Base-by-base conservation (phyloP, 64 coral and sea anemone species). In the Anthopleura sola region DNA sequence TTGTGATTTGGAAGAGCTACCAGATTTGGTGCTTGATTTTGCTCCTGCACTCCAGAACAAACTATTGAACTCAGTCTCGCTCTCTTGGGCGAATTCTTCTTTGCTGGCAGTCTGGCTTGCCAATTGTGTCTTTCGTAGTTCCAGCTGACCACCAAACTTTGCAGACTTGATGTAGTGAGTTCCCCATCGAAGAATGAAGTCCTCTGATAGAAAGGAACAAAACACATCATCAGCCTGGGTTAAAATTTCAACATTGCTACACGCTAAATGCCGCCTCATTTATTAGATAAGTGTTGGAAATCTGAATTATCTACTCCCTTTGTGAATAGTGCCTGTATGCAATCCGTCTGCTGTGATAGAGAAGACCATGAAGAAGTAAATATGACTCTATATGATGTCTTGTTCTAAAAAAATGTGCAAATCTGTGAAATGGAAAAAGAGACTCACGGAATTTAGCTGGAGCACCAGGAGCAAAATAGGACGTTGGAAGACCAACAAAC, bases 111-210 rank as follows among this genome's bases (percentile, higher is more conserved):
- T 56, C 18, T 1, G 10, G 28, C 37, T 77, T 39, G 74, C 74
- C n/a, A 39, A 39, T 36, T 39, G 31, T 33, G 29, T 77, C 37
- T 77, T 77, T n/a, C 74, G 29, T 77, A 77, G 74, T 6, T 84
- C 46, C 23, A 84, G 82, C 49, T 55, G 40, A 55, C 82, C 82
- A 16, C 82, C 82, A 12, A 84, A 84, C 24, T 28, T 84, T 6
- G 44, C 82, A 13, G 82, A 84, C 47, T 84, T 84, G 44, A 84
- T 84, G 51, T 84, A 84, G 55, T 84, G 82, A 33, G 82, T 84
- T 34, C 82, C 82, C 82, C 82, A 84, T 10, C 82, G 82, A 57
- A 84, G 82, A 84, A 84, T 60, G 18, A 84, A 84, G 50, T 84
- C 82, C 82, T 84, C 82, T 60, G 50, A 55, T 55, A 5, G 1